phyloP scores from a whole-genome alignment of 1,140 invertebrate species.

The Neodiprion pinetum region DNA sequence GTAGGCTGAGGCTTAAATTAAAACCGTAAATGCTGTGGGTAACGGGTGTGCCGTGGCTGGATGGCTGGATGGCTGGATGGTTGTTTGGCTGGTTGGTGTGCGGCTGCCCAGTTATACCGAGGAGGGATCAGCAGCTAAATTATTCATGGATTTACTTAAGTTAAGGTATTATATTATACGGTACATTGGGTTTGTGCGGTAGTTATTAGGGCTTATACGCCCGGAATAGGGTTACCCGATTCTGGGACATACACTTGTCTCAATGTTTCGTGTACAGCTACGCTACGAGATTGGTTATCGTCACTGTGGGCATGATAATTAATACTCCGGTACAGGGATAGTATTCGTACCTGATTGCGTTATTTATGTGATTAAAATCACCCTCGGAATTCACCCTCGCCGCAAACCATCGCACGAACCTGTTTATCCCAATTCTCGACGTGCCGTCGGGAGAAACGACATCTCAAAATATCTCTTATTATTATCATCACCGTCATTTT shows the following conservation, averaged over 20 bases:
- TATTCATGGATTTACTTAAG: conserved; percentile 17
- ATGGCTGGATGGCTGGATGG: too few species aligned
- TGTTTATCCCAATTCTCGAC: too few species aligned
- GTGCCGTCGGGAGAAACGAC: too few species aligned
- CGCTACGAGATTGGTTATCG: not conserved
- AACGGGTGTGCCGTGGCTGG: not conserved
- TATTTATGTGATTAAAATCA: not conserved
- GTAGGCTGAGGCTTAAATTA: conserved; percentile 12
- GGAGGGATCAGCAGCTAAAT: conserved; percentile 11
- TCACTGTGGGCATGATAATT: not conserved
- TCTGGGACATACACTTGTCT: not conserved
- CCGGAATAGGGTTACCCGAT: conserved; percentile 3
- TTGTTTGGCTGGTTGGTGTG: not conserved
- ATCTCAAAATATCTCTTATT: too few species aligned
- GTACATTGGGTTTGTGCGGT: conserved; percentile 11
- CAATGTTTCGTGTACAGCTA: not conserved
- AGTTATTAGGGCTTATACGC: conserved; percentile 12
- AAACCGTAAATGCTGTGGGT: conserved; percentile 8
- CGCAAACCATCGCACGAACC: too few species aligned
- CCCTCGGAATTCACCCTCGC: not conserved
- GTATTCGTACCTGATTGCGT: not conserved
- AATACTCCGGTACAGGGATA: not conserved
- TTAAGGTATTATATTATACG: conserved; percentile 12
- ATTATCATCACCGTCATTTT: too few species aligned
- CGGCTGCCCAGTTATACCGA: not conserved